Conservation (phyloP, 2,888 invertebrate species). For the Limnephilus rhombicus region DNA sequence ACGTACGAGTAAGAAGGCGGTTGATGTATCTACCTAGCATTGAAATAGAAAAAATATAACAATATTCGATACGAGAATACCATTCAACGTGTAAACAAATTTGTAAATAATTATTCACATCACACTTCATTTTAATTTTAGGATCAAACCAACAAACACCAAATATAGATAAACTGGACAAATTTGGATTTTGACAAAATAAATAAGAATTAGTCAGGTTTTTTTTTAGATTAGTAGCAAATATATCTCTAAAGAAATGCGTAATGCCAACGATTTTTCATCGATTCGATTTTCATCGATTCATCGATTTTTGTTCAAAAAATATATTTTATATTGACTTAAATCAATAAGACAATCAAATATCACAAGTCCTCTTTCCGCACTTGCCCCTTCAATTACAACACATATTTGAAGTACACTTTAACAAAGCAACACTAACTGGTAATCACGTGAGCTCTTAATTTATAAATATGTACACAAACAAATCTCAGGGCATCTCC, state of each 20-base stretch:
- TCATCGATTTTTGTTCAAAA: not conserved
- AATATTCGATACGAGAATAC: not conserved
- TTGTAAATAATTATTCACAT: not conserved
- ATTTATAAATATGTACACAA: constrained; percentile 60
- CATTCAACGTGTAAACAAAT: not conserved
- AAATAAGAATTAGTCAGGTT: not conserved
- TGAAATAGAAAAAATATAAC: not conserved
- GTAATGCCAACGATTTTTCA: too few relatives aligned
- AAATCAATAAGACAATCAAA: not conserved
- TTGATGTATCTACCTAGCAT: not conserved
- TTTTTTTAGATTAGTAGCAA: not conserved
- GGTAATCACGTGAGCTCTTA: constrained; percentile 62
- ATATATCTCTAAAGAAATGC: too few relatives aligned
- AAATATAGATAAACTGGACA: not conserved
- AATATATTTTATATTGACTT: not conserved
- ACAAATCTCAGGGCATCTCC: constrained; percentile 53
- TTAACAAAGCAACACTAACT: constrained; percentile 63
- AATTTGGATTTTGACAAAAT: not conserved
- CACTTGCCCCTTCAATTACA: constrained; percentile 37
- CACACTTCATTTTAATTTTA: not conserved
- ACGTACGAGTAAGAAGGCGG: not conserved
- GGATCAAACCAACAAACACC: not conserved
- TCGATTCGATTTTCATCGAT: too few relatives aligned
- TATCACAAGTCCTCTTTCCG: constrained; percentile 14
- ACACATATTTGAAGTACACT: constrained; percentile 59